Conservation (phyloP, 1,140 invertebrate species). For the Batillaria attramentaria region DNA sequence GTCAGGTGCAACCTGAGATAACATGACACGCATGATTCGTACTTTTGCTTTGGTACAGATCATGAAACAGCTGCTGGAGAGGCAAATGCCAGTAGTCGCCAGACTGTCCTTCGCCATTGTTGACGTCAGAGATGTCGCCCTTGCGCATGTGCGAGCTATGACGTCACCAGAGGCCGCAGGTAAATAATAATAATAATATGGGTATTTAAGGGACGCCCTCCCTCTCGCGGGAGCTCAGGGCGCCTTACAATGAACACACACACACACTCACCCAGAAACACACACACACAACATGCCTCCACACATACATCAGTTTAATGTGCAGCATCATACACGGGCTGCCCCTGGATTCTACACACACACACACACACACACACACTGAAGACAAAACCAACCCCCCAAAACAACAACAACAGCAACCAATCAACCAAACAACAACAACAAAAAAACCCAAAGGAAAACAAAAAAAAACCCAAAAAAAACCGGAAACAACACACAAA, state of each 20-base stretch:
- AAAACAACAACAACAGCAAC: too few relatives aligned
- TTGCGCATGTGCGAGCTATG: conserved; percentile 76
- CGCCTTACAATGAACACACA: too few relatives aligned
- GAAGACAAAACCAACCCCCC: too few relatives aligned
- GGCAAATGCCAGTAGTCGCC: conserved; percentile 73
- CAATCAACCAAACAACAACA: too few relatives aligned
- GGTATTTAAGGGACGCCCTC: neutral
- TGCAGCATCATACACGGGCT: neutral
- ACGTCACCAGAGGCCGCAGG: conserved; percentile 73
- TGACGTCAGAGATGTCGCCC: conserved; percentile 77
- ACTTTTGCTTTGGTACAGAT: conserved; percentile 50
- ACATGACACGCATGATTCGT: too few relatives aligned
- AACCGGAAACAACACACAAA: too few relatives aligned
- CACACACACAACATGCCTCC: neutral
- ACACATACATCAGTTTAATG: neutral
- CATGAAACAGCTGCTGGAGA: conserved; percentile 71
- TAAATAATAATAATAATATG: neutral
- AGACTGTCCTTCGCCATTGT: conserved; percentile 73
- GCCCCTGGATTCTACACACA: neutral
- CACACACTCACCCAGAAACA: too few relatives aligned
- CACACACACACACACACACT: too few relatives aligned
- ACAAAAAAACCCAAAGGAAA: too few relatives aligned
- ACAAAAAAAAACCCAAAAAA: too few relatives aligned
- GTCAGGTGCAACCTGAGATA: too few relatives aligned
- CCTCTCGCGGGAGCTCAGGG: neutral